These are phyloP conservation scores for Pemphredon lugubris DNA, from an alignment of 2,888 invertebrate genomes.

Conservation along the genomic window DNA sequence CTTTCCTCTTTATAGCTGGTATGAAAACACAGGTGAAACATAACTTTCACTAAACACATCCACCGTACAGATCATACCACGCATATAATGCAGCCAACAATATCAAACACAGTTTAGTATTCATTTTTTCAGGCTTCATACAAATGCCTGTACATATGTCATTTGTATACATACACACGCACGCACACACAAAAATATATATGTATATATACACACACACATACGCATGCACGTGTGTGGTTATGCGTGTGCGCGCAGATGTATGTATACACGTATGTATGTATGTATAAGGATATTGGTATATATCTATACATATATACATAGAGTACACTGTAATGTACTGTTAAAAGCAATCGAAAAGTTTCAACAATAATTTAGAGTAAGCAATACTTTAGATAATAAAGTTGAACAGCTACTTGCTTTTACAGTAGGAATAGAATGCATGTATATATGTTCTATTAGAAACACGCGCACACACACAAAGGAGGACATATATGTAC, in stretches of 20 bases:
- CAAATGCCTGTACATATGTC: slow-evolving; percentile 62
- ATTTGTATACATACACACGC: slow-evolving; percentile 24
- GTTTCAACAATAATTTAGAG: slow-evolving; percentile 46
- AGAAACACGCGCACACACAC: slow-evolving; percentile 14
- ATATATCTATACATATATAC: slow-evolving; percentile 57
- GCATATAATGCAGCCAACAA: slow-evolving; percentile 71
- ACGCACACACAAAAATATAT: no score
- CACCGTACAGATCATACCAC: slow-evolving; percentile 55
- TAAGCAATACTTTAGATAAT: slow-evolving; percentile 49
- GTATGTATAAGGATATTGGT: slow-evolving; percentile 49
- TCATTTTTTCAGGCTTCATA: slow-evolving; percentile 62
- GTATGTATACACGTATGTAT: slow-evolving; percentile 38
- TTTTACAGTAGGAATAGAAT: slow-evolving; percentile 38
- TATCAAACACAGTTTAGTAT: slow-evolving; percentile 70
- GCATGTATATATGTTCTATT: slow-evolving; percentile 11
- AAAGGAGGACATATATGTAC: slow-evolving; percentile 38
- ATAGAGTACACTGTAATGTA: slow-evolving; percentile 50
- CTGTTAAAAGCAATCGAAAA: slow-evolving; percentile 43
- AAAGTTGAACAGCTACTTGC: slow-evolving; percentile 43
- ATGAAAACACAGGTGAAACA: slow-evolving; percentile 51
- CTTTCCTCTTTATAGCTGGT: slow-evolving; percentile 47
- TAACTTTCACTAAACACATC: slow-evolving; percentile 52
- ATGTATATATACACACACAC: slow-evolving; percentile 12
- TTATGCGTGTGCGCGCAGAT: slow-evolving; percentile 41
- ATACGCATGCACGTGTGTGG: slow-evolving; percentile 39